A percentile compares a stretch with the other conserved stretches of the same genome.
Evolutionary conservation across 2,797 vertebrate species (phyloP).

Genomic region (Channallabes apus): DNA sequence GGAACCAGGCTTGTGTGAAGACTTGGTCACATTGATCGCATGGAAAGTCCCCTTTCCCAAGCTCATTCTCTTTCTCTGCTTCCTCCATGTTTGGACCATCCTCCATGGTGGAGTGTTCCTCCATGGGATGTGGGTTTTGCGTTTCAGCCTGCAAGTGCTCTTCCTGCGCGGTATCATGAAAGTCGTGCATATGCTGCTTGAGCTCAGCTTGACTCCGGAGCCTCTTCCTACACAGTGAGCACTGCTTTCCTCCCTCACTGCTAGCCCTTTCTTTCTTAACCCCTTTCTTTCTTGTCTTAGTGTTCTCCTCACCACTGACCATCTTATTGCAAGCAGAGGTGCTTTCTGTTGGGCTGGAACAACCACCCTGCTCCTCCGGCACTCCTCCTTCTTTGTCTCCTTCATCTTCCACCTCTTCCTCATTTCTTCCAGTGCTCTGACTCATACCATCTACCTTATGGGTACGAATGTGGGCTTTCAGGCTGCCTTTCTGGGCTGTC

Average conservation of each 20-base stretch:
- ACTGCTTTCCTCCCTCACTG: constrained; percentile 58
- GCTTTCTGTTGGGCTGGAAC: constrained; percentile 78
- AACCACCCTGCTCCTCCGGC: constrained; percentile 74
- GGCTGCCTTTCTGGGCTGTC: constrained; percentile 93
- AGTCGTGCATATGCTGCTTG: constrained; percentile 75
- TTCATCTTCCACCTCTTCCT: constrained; percentile 53
- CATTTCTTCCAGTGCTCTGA: constrained; percentile 76
- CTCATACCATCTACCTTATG: constrained; percentile 88
- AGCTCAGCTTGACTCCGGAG: constrained; percentile 75
- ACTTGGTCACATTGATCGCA: constrained; percentile 90
- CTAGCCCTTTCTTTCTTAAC: constrained; percentile 74
- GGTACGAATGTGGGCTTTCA: constrained; percentile 94
- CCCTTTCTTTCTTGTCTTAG: constrained; percentile 82
- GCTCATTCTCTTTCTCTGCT: constrained; percentile 50
- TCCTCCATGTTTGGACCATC: constrained; percentile 51
- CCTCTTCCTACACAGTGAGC: constrained; percentile 78
- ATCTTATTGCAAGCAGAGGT: constrained; percentile 79
- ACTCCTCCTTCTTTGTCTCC: constrained; percentile 71
- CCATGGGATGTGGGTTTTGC: constrained; percentile 77
- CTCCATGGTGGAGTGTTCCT: constrained; percentile 62
- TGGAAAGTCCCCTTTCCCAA: constrained; percentile 76
- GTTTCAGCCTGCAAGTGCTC: constrained; percentile 77
- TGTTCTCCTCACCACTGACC: constrained; percentile 75
- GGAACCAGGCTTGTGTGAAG: constrained; percentile 89
- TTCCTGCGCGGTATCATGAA: constrained; percentile 75